A percentile compares a stretch with the other conserved stretches of the same genome.
These are phyloP conservation scores for Rhinoraja longicauda DNA, from an alignment of 2,797 vertebrate species.

Conservation along the genomic window DNA sequence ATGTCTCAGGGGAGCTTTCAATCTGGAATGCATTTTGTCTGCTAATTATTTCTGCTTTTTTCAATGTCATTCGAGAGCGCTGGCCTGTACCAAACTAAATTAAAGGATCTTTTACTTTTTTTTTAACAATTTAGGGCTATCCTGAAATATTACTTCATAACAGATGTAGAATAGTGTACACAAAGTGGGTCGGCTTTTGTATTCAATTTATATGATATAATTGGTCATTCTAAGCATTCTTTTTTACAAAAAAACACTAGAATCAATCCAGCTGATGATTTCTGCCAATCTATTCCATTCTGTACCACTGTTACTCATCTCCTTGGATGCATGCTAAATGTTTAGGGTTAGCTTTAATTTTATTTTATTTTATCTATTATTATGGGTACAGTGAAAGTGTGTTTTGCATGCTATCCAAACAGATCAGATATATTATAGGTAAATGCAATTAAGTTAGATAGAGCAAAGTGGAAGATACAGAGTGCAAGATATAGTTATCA, in stretches of 20 bases:
- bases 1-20: background rate
- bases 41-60: background rate
- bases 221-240: background rate
- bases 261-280: background rate
- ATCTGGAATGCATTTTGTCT: background rate
- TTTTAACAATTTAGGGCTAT: background rate
- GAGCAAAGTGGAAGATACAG: no score
- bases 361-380: no score
- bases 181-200: background rate
- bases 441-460: no score
- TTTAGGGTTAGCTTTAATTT: no score
- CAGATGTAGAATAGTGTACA: background rate
- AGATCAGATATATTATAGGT: no score
- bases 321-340: background rate
- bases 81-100: background rate
- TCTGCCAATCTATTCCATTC: background rate
- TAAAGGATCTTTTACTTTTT: background rate
- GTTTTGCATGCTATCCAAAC: no score
- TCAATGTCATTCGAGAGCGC: background rate
- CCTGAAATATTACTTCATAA: background rate
- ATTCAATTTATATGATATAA: background rate
- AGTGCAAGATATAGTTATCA: no score
- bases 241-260: no score
- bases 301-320: background rate
- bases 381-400: no score